Evolutionary conservation across 2,888 invertebrate genomes (phyloP).

Genomic region (Caenorhabditis doughertyi): DNA sequence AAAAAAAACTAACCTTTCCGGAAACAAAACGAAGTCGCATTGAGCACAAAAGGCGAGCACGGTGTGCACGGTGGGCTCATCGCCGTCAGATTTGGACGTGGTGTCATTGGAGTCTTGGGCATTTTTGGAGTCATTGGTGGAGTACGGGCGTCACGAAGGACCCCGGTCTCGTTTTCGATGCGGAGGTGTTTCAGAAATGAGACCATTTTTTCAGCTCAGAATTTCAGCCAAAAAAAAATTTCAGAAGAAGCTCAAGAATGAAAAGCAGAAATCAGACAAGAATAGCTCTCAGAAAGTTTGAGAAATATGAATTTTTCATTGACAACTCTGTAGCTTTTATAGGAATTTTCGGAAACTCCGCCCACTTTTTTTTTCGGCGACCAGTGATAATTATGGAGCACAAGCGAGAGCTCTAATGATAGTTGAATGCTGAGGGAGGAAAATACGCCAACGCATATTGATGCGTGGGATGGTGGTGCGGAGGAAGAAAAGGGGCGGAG

Average conservation of each 20-base stretch:
- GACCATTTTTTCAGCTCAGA: too few relatives aligned
- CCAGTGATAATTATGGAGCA: too few relatives aligned
- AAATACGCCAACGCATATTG: slow-evolving; percentile 9
- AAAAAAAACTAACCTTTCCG: slow-evolving; percentile 64
- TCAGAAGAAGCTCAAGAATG: too few relatives aligned
- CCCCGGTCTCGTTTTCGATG: slow-evolving; percentile 64
- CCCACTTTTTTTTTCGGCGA: background rate
- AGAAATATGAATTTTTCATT: too few relatives aligned
- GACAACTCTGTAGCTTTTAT: too few relatives aligned
- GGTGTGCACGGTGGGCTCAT: slow-evolving; percentile 68
- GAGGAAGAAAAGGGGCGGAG: background rate
- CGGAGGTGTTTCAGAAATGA: slow-evolving; percentile 68
- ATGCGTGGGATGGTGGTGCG: background rate
- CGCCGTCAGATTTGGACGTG: background rate
- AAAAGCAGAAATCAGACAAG: too few relatives aligned
- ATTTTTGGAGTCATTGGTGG: slow-evolving; percentile 63
- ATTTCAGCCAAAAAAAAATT: too few relatives aligned
- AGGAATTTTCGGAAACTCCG: background rate
- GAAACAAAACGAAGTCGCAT: slow-evolving; percentile 70
- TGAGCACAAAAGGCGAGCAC: slow-evolving; percentile 70
- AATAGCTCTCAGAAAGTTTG: too few relatives aligned
- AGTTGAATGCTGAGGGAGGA: background rate
- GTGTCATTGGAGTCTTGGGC: slow-evolving; percentile 67
- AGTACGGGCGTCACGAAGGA: slow-evolving; percentile 59
- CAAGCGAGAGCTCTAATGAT: background rate